phyloP scores from a whole-genome alignment of 30 jellyfish, hydroid and myxozoan genomes.

The Sanderia malayensis region DNA sequence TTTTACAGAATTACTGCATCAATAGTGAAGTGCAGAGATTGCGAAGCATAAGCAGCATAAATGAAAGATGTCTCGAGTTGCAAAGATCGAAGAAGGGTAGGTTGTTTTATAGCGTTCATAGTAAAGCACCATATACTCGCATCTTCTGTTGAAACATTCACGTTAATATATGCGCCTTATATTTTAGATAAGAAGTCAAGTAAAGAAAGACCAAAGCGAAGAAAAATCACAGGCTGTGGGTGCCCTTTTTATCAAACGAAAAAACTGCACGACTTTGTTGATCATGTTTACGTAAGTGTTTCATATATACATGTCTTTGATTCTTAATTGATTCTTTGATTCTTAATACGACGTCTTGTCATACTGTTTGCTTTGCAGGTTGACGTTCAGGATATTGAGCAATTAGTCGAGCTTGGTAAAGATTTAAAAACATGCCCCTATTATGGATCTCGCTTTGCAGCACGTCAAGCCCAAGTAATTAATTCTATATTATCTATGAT shows the following conservation, averaged over 20 bases:
- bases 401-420: constrained; percentile 70
- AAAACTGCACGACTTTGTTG: constrained; percentile 44
- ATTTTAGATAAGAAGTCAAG: constrained; percentile 30
- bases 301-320: background rate
- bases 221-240: constrained; percentile 51
- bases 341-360: background rate
- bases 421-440: constrained; percentile 86
- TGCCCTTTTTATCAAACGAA: constrained; percentile 69
- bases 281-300: constrained; percentile 62
- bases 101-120: no score
- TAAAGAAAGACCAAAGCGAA: constrained; percentile 24
- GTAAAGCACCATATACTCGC: no score
- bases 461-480: constrained; percentile 79
- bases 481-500: no score
- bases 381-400: constrained; percentile 92
- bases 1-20: constrained; percentile 89
- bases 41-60: constrained; percentile 49
- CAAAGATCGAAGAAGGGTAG: constrained; percentile 75
- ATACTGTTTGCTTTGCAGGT: constrained; percentile 38
- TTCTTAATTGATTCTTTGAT: constrained; percentile 10
- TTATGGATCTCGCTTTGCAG: constrained; percentile 83
- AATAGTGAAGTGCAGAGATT: constrained; percentile 64
- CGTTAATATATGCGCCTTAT: no score
- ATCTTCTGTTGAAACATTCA: no score
- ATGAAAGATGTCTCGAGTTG: constrained; percentile 88